Base-by-base conservation (phyloP, 2,113 vertebrate genomes). In the Oryzias melastigma region DNA sequence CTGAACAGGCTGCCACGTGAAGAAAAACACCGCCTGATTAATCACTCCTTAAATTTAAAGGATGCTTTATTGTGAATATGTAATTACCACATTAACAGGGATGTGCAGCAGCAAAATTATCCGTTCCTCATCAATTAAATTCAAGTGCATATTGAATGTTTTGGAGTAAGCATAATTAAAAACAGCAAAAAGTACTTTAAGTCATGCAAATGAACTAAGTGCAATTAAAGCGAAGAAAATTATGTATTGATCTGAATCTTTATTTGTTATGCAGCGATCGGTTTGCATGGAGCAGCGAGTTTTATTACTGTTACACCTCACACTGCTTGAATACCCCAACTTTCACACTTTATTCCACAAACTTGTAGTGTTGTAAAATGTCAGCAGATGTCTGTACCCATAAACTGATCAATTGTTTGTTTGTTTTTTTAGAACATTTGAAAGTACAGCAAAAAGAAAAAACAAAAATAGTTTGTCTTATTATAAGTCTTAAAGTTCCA, bases 131-230 rank as follows among this genome's bases (percentile, higher is more conserved):
- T 61, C 84, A 82, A 84, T 87, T 84, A 58, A 67, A 85, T 77
- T 71, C 60, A 75, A 83, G 60, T 66, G 56, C 66, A 77, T 74
- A 85, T 85, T 70, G 81, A 69, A 77, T 81, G 71, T 78, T 76
- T 77, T 35, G 50, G 44, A 40, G 58, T 58, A 19, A 29, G 75
- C 45, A 78, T 85, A 84, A 88, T 85, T 85, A 88, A 84, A 62
- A 74, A 59, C 8, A 52, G 52, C 46, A 78, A 77, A 80, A 66
- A 68, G 68, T 72, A 74, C 74, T 78, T 72, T 82, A 75, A 81
- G 70, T 77, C 66, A 76, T 88, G 83, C 73, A 85, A 78, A 58
- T 79, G 75, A 82, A 82, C 74, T 72, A 82, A 77, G 55, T 74
- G 64, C 62, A 84, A 87, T 87, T 84, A 81, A 77, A 54, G 47